Evolutionary conservation across 2,113 vertebrate genomes (phyloP), one percentile per base, ranked within the genome.

Genomic region (Okapia johnstoni): DNA sequence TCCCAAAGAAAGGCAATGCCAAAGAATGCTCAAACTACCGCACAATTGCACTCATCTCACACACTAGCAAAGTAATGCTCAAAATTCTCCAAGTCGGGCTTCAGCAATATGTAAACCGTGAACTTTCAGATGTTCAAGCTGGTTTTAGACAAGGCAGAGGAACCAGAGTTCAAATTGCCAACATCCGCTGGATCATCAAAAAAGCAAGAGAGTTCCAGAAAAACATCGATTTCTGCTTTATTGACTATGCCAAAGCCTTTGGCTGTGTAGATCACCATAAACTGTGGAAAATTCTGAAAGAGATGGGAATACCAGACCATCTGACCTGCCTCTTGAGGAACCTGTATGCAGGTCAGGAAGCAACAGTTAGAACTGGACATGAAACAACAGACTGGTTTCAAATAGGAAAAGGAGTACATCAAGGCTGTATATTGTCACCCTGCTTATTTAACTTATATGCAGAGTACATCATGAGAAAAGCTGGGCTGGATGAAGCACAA

Each of bases 161-260:
- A 66, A 66, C 2, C 7, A n/a, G 61, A 66, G 3, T 19, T n/a
- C 16, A 66, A n/a, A 66, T 66, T 66, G 33, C 16, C 7, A 66
- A 33, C 7, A 17, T n/a, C 1, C 0, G 0, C 15, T 66, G 33
- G 7, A n/a, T 66, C 33, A 19, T 8, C 2, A 4, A 66, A 66
- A 66, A 66, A n/a, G 1, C 33, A n/a, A n/a, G 16, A 66, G 61
- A 66, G 61, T 63, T n/a, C 7, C 16, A 66, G 16, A 19, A 66
- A 66, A 3, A n/a, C 3, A n/a, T 66, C 33, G 4, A 66, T 5
- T 66, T 66, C 33, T 66, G 61, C 33, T n/a, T 19, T n/a, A 66
- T 19, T 63, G 33, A 66, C 7, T 19, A 66, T 9, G 61, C 61
- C 61, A 66, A 66, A 66, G 33, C 16, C 15, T n/a, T 66, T 66